phyloP scores from a whole-genome alignment of 2,113 vertebrate genomes.

The Oncorhynchus clarkii region DNA sequence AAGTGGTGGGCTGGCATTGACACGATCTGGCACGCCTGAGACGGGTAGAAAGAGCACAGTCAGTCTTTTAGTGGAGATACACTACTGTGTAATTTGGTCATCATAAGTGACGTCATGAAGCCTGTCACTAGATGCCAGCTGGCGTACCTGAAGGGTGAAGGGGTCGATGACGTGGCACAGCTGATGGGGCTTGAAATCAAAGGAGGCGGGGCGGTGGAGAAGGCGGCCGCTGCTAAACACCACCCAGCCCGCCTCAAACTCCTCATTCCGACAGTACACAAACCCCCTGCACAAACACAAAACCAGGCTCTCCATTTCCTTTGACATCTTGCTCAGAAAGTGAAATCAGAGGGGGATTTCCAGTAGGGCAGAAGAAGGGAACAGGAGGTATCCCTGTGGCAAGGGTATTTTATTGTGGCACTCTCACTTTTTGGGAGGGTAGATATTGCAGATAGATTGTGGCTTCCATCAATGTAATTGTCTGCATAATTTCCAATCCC shows the following conservation, averaged over 20 bases:
- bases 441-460: too few species aligned
- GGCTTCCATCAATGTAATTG: too few species aligned
- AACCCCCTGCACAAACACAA: constrained; percentile 81
- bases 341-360: too few species aligned
- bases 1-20: constrained; percentile 93
- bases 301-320: not conserved
- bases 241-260: constrained; percentile 92
- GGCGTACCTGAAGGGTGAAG: constrained; percentile 90
- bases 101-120: not conserved
- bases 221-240: constrained; percentile 84
- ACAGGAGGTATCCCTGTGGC: too few species aligned
- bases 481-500: too few species aligned
- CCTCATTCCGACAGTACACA: constrained; percentile 96
- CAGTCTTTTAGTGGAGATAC: not conserved
- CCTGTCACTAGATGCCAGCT: not conserved
- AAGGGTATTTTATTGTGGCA: too few species aligned
- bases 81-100: not conserved
- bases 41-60: not conserved
- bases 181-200: constrained; percentile 95
- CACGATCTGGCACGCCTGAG: constrained; percentile 88
- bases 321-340: too few species aligned
- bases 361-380: too few species aligned
- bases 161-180: constrained; percentile 96
- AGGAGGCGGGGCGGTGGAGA: constrained; percentile 91
- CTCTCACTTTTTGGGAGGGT: too few species aligned